Evolutionary conservation across 2,888 invertebrate genomes (phyloP).

Genomic region (Cepaea hortensis): DNA sequence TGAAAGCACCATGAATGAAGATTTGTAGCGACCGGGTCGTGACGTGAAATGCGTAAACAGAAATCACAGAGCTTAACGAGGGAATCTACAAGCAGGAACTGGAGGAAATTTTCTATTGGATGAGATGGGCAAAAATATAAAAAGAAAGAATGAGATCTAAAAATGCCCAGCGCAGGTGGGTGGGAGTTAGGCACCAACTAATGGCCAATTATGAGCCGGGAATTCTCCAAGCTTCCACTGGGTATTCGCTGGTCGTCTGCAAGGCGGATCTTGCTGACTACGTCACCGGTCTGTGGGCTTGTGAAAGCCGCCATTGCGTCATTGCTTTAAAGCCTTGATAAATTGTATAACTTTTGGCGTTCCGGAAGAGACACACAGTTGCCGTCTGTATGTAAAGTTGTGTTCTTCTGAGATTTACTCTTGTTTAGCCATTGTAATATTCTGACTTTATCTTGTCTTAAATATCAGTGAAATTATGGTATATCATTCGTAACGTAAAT

Average conservation of each 20-base stretch:
- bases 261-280: conserved; percentile 15
- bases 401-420: no score
- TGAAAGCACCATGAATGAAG: no score
- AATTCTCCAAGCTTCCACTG: neutral
- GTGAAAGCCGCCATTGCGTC: conserved; percentile 6
- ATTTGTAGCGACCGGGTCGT: no score
- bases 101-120: neutral
- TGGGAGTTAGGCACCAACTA: neutral
- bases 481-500: no score
- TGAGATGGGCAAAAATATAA: no score
- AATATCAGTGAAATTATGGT: no score
- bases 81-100: neutral
- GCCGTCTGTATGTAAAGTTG: no score
- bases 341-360: neutral
- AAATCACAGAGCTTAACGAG: neutral
- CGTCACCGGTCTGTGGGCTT: neutral
- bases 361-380: neutral
- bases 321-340: neutral
- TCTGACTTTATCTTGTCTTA: no score
- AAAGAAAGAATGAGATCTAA: neutral
- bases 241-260: conserved; percentile 6
- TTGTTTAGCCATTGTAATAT: no score
- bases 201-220: conserved; percentile 20
- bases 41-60: no score
- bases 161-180: neutral